phyloP scores from a whole-genome alignment of 2,113 vertebrate genomes.

The Zosterops pallidus region DNA sequence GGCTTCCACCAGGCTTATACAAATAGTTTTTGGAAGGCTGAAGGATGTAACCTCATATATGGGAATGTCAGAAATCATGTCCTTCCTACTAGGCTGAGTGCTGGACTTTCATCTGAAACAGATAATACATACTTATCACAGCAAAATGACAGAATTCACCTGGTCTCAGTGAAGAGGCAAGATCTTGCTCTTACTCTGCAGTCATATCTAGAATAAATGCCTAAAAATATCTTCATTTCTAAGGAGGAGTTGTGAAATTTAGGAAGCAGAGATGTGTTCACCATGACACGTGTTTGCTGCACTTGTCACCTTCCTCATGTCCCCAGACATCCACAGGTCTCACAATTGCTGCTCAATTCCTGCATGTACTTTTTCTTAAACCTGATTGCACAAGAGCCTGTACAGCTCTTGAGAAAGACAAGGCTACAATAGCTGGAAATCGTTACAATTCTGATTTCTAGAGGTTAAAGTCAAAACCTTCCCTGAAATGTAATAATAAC shows the following conservation, averaged over 20 bases:
- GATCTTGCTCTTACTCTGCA: background rate
- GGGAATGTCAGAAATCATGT: background rate
- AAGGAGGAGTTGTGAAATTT: background rate
- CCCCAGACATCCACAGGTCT: background rate
- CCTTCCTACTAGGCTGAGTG: background rate
- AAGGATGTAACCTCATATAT: background rate
- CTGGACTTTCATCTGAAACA: background rate
- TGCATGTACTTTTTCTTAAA: background rate
- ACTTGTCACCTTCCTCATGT: background rate
- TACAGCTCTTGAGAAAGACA: background rate
- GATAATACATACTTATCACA: background rate
- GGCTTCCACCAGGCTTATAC: background rate
- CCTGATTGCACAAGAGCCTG: background rate
- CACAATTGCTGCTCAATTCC: background rate
- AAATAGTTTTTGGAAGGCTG: background rate
- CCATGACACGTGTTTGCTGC: background rate
- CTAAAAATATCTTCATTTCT: background rate
- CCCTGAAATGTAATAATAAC: constrained; percentile 20
- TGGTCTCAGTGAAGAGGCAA: background rate
- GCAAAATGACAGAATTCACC: background rate
- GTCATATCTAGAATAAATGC: background rate
- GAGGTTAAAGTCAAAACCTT: background rate
- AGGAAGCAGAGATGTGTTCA: background rate
- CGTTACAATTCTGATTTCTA: background rate
- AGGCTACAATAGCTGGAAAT: background rate